Conservation (phyloP, 2,888 invertebrate genomes). For the Keiferia lycopersicella region DNA sequence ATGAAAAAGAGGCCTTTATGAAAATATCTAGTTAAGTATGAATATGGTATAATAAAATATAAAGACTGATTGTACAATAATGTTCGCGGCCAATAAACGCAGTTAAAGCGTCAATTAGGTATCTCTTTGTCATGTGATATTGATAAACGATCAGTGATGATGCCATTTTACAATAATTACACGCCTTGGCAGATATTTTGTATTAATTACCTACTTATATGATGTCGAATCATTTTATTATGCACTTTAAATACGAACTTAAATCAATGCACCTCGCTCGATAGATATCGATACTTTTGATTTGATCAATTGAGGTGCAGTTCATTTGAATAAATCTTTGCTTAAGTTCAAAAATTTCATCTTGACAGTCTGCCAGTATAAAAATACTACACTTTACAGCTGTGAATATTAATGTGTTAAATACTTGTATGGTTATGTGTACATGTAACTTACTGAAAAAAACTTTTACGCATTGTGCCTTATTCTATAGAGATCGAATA, state of each 20-base stretch:
- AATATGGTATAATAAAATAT: conserved; percentile 6
- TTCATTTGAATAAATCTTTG: too few species aligned
- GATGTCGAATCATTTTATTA: background rate
- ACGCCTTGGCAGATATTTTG: background rate
- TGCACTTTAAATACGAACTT: background rate
- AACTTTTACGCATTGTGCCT: too few species aligned
- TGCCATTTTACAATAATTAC: background rate
- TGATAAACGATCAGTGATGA: background rate
- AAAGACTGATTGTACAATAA: conserved; percentile 21
- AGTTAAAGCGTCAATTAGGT: background rate
- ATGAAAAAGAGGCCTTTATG: conserved; percentile 63
- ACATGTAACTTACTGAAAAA: too few species aligned
- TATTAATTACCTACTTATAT: background rate
- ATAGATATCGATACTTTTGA: background rate
- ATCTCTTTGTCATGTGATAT: background rate
- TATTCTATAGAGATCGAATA: too few species aligned
- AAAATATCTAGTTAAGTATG: conserved; percentile 38
- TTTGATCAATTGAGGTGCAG: too few species aligned
- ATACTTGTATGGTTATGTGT: too few species aligned
- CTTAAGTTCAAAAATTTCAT: too few species aligned
- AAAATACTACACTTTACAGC: too few species aligned
- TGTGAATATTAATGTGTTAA: too few species aligned
- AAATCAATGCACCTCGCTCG: background rate
- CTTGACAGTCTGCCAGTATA: too few species aligned
- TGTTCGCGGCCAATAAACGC: background rate